Evolutionary conservation across 2,888 invertebrate genomes (phyloP).

Genomic region (Acanthococcus lagerstroemiae): DNA sequence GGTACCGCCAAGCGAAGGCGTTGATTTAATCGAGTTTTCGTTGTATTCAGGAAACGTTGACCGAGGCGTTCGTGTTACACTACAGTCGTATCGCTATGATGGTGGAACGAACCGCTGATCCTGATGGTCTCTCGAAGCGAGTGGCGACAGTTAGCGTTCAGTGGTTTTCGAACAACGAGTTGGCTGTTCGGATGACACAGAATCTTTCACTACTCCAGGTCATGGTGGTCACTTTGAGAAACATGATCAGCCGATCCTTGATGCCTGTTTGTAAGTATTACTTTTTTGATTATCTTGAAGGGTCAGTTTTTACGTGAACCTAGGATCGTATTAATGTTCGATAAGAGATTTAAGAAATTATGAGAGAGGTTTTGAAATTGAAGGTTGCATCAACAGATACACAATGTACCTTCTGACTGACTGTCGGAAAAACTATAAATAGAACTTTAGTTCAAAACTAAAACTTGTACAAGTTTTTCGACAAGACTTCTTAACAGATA

Average conservation of each 20-base stretch:
- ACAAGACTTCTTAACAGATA: no score
- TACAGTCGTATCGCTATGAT: constrained; percentile 90
- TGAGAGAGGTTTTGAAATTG: no score
- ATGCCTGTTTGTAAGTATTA: constrained; percentile 49
- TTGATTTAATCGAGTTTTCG: neutral
- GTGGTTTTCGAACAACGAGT: constrained; percentile 84
- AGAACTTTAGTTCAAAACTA: no score
- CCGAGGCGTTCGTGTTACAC: constrained; percentile 88
- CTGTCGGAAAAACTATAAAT: no score
- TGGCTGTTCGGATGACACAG: constrained; percentile 83
- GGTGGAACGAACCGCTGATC: constrained; percentile 71
- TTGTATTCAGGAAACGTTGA: constrained; percentile 57
- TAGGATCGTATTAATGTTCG: no score
- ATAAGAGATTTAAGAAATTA: no score
- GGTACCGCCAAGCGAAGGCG: no score
- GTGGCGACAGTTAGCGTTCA: constrained; percentile 96
- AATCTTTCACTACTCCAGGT: constrained; percentile 81
- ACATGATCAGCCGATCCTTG: constrained; percentile 88
- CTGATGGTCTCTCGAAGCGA: constrained; percentile 85
- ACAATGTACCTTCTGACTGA: constrained; percentile 43
- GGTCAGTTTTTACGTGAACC: constrained; percentile 39
- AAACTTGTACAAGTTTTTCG: no score
- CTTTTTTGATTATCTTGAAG: constrained; percentile 55
- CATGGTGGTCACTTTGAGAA: constrained; percentile 78
- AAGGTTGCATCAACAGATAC: constrained; percentile 52